Evolutionary conservation across 2,888 invertebrate genomes (phyloP), one percentile per base, ranked within the genome.

Genomic region (Ochlodes sylvanus): DNA sequence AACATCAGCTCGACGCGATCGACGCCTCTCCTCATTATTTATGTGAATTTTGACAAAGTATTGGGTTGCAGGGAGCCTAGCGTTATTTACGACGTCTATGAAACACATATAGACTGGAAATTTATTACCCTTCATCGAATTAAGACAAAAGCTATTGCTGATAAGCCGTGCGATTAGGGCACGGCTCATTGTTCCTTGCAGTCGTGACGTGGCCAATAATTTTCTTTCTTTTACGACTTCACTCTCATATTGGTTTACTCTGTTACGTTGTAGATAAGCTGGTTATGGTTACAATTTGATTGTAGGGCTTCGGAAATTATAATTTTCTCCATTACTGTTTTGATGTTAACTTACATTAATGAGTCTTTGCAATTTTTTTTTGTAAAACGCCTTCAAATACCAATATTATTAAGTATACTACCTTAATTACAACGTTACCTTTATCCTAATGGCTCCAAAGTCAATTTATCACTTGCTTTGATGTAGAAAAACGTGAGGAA

Each of bases 31-130:
- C 84, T 87, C 88, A 91, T 91, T 91, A 89, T 90, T 91, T 92
- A 92, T 91, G 90, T 89, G 88, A 91, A 89, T 88, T 92, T 91
- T 92, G 90, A 92, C 91, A 88, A 86, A 84, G 78, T 81, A 73
- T 77, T 77, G 75, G 76, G 76, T 76, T 79, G 80, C 80, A 82
- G 81, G 82, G 87, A 88, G 88, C 88, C 86, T 88, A 81, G 84
- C 79, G 86, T 90, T 88, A 90, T 92, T 93, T 92, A 92, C 89
- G 83, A 88, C 83, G 77, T 86, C 83, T 85, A 77, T 77, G 73
- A 77, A 78, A 82, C 80, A 85, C 63, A 63, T 63, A 63, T 91
- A 92, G 92, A 87, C 81, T 74, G 78, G 81, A 56, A 62, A 68
- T 68, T 68, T 68, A 68, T 68, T 68, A 41, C 61, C 61, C 61